A percentile compares a stretch with the other conserved stretches of the same genome.
phyloP scores from a whole-genome alignment of 2,797 vertebrate species.

The Pangasius sanitwongsei region DNA sequence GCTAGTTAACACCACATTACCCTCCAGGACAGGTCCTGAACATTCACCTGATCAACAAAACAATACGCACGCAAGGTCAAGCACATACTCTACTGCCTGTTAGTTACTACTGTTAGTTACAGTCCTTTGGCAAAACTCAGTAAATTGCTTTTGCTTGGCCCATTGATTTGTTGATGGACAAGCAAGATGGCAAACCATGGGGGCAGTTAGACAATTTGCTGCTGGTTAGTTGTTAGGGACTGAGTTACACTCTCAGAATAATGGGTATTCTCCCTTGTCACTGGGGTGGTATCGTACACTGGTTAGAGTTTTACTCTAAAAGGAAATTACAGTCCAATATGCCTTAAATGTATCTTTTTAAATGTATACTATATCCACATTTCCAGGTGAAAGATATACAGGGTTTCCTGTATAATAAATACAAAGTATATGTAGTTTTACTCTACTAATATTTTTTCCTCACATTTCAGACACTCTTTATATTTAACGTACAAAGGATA shows the following conservation, averaged over 20 bases:
- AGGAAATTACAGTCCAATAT: too few species aligned
- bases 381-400: too few species aligned
- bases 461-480: neutral
- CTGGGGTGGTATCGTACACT: too few species aligned
- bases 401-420: too few species aligned
- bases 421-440: neutral
- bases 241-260: neutral
- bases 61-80: neutral
- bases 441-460: neutral
- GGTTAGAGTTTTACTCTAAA: too few species aligned
- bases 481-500: too few species aligned
- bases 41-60: slow-evolving; percentile 60
- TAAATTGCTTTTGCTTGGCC: neutral
- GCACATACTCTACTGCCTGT: neutral
- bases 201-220: neutral
- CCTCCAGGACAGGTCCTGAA: neutral
- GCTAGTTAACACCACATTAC: slow-evolving; percentile 7
- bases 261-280: neutral
- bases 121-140: neutral
- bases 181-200: neutral
- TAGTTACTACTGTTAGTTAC: neutral
- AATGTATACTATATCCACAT: too few species aligned
- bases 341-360: too few species aligned
- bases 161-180: neutral
- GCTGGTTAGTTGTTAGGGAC: neutral